Base-by-base conservation (phyloP, 2,888 invertebrate genomes). In the Drosophila nigritarsus region DNA sequence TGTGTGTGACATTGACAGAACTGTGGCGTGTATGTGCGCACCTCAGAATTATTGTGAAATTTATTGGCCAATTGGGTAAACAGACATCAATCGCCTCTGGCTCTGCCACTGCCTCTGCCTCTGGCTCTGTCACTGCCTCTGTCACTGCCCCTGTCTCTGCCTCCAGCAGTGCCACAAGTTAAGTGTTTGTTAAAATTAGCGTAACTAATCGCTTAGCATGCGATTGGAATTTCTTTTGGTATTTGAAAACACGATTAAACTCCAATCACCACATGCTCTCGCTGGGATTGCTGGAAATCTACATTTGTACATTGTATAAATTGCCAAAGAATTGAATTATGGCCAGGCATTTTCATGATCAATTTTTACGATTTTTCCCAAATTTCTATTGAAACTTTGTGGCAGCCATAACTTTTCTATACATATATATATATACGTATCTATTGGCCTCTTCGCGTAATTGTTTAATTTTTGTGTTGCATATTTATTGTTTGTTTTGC, bases 281-380 rank as follows among this genome's bases (percentile, higher is more conserved):
- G 15, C 15, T 27, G n/a, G 24, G n/a, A 54, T 30, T 50, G 24
- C 54, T 45, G n/a, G 15, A 13, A 15, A n/a, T 54, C 36, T n/a
- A 58, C n/a, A 61, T 24, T 54, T 38, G 66, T 49, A 60, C 65
- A 64, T 58, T 32, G 55, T 53, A 38, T 54, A 48, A 78, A 65
- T 45, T 58, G 56, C 73, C 38, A 83, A 86, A 63, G 78, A 80
- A 83, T 65, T 86, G 81, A 83, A 68, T 78, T 72, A 88, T 78
- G 48, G 54, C 36, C 60, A 34, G 65, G 65, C 61, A 65, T 69
- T 72, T 72, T 64, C 61, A 62, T 60, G 61, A 53, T 72, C 51
- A 51, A 61, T 62, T 58, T 77, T 69, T 61, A 49, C 68, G 63
- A 67, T 78, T 65, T 78, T 65, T 65, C 53, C 70, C 65, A 58